Evolutionary conservation across 2,113 vertebrate genomes (phyloP), one percentile per base, ranked within the genome.

Genomic region (Nycticebus coucang): DNA sequence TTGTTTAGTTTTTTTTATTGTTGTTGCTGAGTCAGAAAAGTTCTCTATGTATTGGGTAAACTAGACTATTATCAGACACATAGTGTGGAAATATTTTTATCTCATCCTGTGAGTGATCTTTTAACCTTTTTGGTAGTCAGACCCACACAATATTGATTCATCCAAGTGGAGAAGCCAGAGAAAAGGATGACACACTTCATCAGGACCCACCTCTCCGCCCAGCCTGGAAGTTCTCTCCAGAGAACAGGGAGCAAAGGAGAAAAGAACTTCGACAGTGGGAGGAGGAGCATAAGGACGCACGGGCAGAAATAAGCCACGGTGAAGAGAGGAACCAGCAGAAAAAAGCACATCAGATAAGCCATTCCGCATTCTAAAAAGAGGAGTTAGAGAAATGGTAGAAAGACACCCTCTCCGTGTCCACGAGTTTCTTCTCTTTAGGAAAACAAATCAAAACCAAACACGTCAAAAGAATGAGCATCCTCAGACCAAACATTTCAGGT

Each of bases 321-420:
- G 26, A 37, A 79, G 86, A 87, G 4, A 7, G 7, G 22, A 91
- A 75, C 9, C 6, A 69, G 33, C 72, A 1, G 3, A 60, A 94
- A 86, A 86, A 69, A 7, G 74, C 18, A 88, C 45, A 50, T 50
- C 11, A 77, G 11, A 1, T 53, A 68, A 91, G 7, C 2, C 21
- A 22, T 4, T 81, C 13, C 14, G 1, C 2, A 78, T 77, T 2
- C 18, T 21, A 41, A 83, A 83, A 5, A 10, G 41, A 84, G 14
- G 35, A 30, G 2, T 35, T 6, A 69, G 17, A 18, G 6, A 92
- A 4, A 9, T 12, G 14, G 24, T 19, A 66, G 22, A 87, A 11
- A 57, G 19, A 37, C 7, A 57, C 1, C 3, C 45, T 1, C 0
- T 55, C 33, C 57, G 2, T n/a, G 2, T 71, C 41, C 13, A 30